These are phyloP conservation scores for Mola mola DNA, from an alignment of 2,113 vertebrate species.

Conservation along the genomic window DNA sequence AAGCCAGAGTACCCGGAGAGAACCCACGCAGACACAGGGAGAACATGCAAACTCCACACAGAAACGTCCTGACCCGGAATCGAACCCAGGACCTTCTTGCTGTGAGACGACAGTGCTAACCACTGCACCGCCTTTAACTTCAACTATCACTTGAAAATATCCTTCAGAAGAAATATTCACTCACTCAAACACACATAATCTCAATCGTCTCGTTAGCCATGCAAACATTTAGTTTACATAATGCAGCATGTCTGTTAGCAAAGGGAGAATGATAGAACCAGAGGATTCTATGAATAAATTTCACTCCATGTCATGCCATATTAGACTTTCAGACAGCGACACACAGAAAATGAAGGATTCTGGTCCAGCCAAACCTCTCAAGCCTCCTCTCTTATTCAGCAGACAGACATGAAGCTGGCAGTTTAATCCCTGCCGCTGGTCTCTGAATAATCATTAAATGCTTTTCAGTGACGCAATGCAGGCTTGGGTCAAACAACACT, in stretches of 20 bases:
- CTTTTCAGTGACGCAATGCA: slow-evolving; percentile 57
- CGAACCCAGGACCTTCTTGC: no score
- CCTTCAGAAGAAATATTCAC: neutral
- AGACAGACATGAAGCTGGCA: slow-evolving; percentile 41
- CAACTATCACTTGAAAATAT: no score
- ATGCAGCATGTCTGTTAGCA: slow-evolving; percentile 13
- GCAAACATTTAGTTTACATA: slow-evolving; percentile 30
- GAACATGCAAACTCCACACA: no score
- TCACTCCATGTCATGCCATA: slow-evolving; percentile 34
- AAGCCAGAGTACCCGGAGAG: no score
- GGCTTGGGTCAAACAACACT: slow-evolving; percentile 36
- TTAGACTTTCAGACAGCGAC: slow-evolving; percentile 39
- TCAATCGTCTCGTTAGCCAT: neutral
- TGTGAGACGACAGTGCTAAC: no score
- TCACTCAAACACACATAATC: neutral
- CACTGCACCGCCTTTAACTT: no score
- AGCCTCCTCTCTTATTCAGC: slow-evolving; percentile 34
- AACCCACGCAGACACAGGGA: no score
- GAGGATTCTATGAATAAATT: slow-evolving; percentile 48
- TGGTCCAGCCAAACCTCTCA: slow-evolving; percentile 23
- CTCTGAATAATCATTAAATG: slow-evolving; percentile 49
- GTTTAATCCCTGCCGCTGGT: slow-evolving; percentile 41
- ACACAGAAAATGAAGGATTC: slow-evolving; percentile 35
- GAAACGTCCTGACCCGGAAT: no score
- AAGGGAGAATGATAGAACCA: slow-evolving; percentile 41